Evolutionary conservation across 2,113 vertebrate genomes (phyloP).

Genomic region (Anser brachyrhynchus): DNA sequence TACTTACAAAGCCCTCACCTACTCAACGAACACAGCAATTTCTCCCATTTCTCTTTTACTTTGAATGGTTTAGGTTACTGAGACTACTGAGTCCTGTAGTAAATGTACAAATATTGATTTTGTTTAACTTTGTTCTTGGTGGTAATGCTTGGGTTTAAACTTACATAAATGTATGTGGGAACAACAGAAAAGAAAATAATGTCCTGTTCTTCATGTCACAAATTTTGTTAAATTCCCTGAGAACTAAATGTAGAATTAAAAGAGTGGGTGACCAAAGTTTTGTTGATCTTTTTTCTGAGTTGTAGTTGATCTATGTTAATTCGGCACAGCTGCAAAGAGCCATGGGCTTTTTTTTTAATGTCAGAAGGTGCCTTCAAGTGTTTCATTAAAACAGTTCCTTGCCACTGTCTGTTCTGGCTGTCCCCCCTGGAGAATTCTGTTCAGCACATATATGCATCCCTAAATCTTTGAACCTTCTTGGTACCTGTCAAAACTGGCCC

Average conservation of each 20-base stretch:
- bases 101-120: background rate
- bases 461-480: background rate
- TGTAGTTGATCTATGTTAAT: background rate
- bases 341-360: background rate
- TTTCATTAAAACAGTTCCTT: background rate
- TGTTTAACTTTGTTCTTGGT: background rate
- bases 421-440: background rate
- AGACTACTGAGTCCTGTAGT: background rate
- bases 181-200: background rate
- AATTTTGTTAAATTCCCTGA: background rate
- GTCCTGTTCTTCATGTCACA: background rate
- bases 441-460: background rate
- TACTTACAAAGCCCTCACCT: background rate
- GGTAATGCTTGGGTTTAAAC: background rate
- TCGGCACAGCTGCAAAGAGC: background rate
- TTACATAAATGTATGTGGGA: background rate
- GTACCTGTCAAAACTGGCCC: background rate
- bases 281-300: background rate
- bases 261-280: background rate
- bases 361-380: background rate
- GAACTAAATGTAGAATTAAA: background rate
- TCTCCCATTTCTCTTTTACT: background rate
- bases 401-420: background rate
- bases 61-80: background rate
- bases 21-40: background rate